Evolutionary conservation across 2,888 invertebrate species (phyloP).

Genomic region (Terebella lapidaria): DNA sequence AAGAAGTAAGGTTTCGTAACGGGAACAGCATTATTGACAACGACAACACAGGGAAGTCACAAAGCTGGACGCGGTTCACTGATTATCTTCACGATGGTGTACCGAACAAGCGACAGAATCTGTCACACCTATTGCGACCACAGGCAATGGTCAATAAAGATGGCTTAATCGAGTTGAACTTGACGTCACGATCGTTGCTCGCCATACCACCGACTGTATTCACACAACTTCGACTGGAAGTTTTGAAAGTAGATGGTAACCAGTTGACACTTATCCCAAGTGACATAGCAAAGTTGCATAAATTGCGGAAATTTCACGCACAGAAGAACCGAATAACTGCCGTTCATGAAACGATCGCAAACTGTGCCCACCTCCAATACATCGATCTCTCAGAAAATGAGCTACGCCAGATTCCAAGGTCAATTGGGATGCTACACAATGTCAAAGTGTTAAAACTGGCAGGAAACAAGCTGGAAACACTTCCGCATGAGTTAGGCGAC

Average conservation of each 20-base stretch:
- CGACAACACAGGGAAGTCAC: background rate
- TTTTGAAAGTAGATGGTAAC: slow-evolving; percentile 38
- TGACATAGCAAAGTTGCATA: slow-evolving; percentile 35
- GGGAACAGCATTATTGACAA: slow-evolving; percentile 11
- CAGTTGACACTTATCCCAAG: slow-evolving; percentile 33
- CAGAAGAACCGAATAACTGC: slow-evolving; percentile 34
- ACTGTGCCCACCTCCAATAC: slow-evolving; percentile 39
- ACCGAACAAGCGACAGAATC: background rate
- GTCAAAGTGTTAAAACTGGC: slow-evolving; percentile 17
- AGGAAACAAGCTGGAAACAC: slow-evolving; percentile 38
- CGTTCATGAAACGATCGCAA: slow-evolving; percentile 43
- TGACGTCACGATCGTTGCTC: slow-evolving; percentile 29
- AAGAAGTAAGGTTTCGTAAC: slow-evolving; percentile 20
- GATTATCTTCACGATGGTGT: background rate
- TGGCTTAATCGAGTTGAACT: slow-evolving; percentile 36
- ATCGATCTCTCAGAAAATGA: slow-evolving; percentile 43
- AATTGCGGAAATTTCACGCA: slow-evolving; percentile 34
- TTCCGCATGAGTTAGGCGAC: slow-evolving; percentile 42
- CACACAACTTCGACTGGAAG: slow-evolving; percentile 35
- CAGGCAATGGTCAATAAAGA: slow-evolving; percentile 19
- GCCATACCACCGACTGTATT: slow-evolving; percentile 36
- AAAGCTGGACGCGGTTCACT: background rate
- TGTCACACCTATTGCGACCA: slow-evolving; percentile 4
- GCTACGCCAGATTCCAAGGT: slow-evolving; percentile 34
- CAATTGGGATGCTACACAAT: slow-evolving; percentile 25